Base-by-base conservation (phyloP, 2,113 vertebrate species). In the Equus quagga region DNA sequence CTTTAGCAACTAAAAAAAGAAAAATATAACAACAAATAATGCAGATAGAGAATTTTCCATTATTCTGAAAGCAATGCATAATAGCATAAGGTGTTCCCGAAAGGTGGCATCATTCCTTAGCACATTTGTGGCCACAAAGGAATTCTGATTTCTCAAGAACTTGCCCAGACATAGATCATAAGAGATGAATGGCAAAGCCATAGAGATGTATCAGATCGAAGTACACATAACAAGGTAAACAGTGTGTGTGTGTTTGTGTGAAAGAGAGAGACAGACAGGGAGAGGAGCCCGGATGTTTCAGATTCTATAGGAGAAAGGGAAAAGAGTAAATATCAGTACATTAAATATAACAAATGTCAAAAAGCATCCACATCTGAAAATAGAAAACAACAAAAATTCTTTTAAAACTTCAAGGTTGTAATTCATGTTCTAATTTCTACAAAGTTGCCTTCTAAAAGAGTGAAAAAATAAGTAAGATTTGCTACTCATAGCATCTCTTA, bases 131-230 rank as follows among this genome's bases (percentile, higher is more conserved):
- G 31, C 58, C 65, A 73, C 36, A 75, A 11, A 58, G 33, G 26
- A 64, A 78, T n/a, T 91, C 67, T 90, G 24, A 49, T 87, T 82
- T 93, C 75, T 79, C n/a, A 87, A 95, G 41, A 94, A 69, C 12
- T 76, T 80, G 36, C 18, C 14, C 14, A 78, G 6, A 83, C 75
- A 81, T 3, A 69, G 54, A 86, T 60, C 46, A 26, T 17, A 70
- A 76, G 13, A 94, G 14, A 86, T 41, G 36, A 69, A 51, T 18
- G 11, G 26, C 54, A 79, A 65, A 79, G 64, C 24, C 4, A 2
- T 28, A 64, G 44, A 58, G 11, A 62, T 49, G 1, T 70, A 62
- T n/a, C 54, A 64, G 44, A 54, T 3, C 73, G 23, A 92, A 80
- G 12, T 8, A 44, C 15, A 67, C 17, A 73, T 15, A 19, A 8